These are phyloP conservation scores for Bombylius discolor DNA, from an alignment of 2,888 invertebrate genomes.

Conservation along the genomic window DNA sequence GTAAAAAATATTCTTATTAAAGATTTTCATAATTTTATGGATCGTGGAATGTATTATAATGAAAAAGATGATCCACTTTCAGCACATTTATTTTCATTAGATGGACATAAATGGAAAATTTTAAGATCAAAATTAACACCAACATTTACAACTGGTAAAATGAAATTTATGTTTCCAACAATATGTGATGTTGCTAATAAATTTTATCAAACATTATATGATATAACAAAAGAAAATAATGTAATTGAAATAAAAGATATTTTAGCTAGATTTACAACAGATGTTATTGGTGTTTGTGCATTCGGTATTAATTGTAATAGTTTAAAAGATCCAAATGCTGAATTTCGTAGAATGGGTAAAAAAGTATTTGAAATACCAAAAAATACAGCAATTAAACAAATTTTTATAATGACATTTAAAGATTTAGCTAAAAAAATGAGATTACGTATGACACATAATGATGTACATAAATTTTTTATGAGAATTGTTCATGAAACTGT, in stretches of 20 bases:
- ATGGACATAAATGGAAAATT: constrained; percentile 31
- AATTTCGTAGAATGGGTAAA: constrained; percentile 19
- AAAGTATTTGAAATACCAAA: constrained; percentile 16
- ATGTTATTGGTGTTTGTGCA: constrained; percentile 34
- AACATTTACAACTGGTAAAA: constrained; percentile 35
- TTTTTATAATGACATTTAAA: constrained; percentile 1
- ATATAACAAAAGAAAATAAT: constrained; percentile 22
- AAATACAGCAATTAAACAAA: neutral
- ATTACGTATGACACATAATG: constrained; percentile 12
- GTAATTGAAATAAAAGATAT: constrained; percentile 33
- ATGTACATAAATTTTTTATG: constrained; percentile 24
- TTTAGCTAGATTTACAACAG: constrained; percentile 33
- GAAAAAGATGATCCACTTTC: constrained; percentile 23
- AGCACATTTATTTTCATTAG: constrained; percentile 20
- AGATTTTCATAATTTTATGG: constrained; percentile 23
- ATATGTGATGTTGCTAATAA: constrained; percentile 19
- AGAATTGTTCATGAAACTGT: constrained; percentile 31
- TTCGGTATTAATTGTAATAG: constrained; percentile 33
- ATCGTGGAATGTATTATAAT: constrained; percentile 20
- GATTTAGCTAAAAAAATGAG: constrained; percentile 1
- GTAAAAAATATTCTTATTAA: constrained; percentile 21
- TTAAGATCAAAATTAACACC: constrained; percentile 31
- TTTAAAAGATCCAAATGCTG: constrained; percentile 23
- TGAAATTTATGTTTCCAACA: constrained; percentile 30
- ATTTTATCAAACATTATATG: constrained; percentile 14